phyloP scores from a whole-genome alignment of 2,797 vertebrate genomes.

The Phrynocephalus vlangalii region DNA sequence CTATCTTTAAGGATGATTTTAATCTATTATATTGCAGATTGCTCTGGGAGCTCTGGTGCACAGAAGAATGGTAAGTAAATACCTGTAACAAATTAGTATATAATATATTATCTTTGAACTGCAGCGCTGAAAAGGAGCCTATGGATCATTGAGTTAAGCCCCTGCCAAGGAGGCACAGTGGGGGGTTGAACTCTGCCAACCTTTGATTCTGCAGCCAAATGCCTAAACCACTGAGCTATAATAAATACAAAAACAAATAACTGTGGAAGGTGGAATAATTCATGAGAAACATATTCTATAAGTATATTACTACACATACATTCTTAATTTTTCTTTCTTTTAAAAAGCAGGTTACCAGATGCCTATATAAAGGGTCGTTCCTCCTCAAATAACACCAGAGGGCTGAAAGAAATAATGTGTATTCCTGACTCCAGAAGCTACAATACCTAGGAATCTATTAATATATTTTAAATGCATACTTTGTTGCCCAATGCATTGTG shows the following conservation, averaged over 20 bases:
- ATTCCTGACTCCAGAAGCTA: constrained; percentile 30
- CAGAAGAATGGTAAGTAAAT: background rate
- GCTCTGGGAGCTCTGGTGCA: background rate
- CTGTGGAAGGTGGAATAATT: background rate
- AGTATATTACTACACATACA: background rate
- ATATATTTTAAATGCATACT: background rate
- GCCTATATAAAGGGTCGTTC: background rate
- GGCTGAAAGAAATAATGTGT: constrained; percentile 13
- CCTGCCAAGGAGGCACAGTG: too few relatives aligned
- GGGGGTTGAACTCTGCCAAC: too few relatives aligned
- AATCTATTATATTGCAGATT: background rate
- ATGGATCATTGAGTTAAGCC: too few relatives aligned
- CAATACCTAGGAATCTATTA: background rate
- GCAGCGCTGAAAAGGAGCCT: too few relatives aligned
- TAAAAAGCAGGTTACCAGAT: constrained; percentile 29
- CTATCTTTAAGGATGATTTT: too few relatives aligned
- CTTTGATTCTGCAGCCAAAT: too few relatives aligned
- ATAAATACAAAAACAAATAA: background rate
- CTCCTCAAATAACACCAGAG: background rate
- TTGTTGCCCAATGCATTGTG: background rate
- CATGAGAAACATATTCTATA: background rate
- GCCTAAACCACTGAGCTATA: too few relatives aligned
- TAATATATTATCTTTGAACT: too few relatives aligned
- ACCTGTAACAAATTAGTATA: background rate
- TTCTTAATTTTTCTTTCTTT: background rate